Percentiles rank a stretch among this genome's conserved stretches.
Conservation (phyloP, 2,888 invertebrate species). For the Cylindroiulus punctatus region DNA sequence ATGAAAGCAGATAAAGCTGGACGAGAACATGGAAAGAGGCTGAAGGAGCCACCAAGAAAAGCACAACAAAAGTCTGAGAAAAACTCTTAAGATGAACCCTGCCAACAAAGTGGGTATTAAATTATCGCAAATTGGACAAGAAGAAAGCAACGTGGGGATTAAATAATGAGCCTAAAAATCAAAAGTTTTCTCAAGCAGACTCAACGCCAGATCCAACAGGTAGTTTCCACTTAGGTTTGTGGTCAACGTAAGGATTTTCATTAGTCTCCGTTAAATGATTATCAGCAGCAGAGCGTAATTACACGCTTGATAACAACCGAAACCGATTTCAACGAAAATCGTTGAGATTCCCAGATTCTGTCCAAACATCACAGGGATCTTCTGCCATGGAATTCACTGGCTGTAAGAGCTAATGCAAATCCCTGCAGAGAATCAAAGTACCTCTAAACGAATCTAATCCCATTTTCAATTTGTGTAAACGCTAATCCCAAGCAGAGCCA, state of each 20-base stretch:
- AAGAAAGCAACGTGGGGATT: not conserved
- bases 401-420: not conserved
- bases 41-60: not conserved
- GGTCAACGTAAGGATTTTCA: not conserved
- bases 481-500: not conserved
- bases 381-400: not conserved
- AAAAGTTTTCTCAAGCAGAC: not conserved
- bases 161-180: not conserved
- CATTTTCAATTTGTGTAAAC: conserved; percentile 22
- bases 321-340: not conserved
- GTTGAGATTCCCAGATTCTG: not conserved
- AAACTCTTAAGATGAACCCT: not conserved
- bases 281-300: conserved; percentile 7
- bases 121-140: not conserved
- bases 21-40: not conserved
- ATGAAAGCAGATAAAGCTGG: not conserved
- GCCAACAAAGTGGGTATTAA: not conserved
- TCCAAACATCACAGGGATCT: not conserved
- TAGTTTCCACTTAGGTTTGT: not conserved
- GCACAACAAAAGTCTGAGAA: not conserved
- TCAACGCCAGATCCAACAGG: not conserved
- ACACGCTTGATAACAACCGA: not conserved
- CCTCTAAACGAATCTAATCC: conserved; percentile 3
- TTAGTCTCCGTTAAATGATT: not conserved
- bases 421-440: not conserved